Evolutionary conservation across 2,888 invertebrate genomes (phyloP).

Genomic region (Onchidella celtica): DNA sequence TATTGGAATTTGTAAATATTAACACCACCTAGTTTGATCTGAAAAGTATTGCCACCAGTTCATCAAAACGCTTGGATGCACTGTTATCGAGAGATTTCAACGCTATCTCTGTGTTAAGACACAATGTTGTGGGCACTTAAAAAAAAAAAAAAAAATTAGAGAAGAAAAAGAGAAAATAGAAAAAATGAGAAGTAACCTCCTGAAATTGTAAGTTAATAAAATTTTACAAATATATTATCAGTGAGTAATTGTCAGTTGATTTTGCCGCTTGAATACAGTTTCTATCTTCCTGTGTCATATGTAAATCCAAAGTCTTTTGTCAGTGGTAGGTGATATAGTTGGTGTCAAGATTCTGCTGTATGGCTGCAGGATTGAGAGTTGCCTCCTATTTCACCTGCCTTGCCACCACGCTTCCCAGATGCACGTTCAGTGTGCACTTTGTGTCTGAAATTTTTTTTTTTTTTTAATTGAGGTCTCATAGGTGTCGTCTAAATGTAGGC

Average conservation of each 20-base stretch:
- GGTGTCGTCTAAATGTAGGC: no score
- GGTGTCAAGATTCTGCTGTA: not conserved
- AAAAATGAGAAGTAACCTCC: not conserved
- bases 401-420: no score
- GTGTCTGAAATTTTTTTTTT: no score
- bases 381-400: slow-evolving; percentile 9
- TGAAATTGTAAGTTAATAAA: not conserved
- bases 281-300: no score
- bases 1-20: no score
- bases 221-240: not conserved
- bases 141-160: not conserved
- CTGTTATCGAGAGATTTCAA: slow-evolving; percentile 49
- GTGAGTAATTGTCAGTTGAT: not conserved
- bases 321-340: not conserved
- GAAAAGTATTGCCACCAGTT: slow-evolving; percentile 51
- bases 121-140: slow-evolving; percentile 33
- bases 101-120: slow-evolving; percentile 54
- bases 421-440: no score
- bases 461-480: not conserved
- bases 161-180: not conserved
- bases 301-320: no score
- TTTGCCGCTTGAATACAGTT: no score
- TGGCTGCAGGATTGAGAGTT: slow-evolving; percentile 21
- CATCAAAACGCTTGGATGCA: slow-evolving; percentile 48
- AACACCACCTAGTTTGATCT: slow-evolving; percentile 33